These are phyloP conservation scores for Intellagama lesueurii DNA, from an alignment of 2,797 vertebrate species.

Conservation along the genomic window DNA sequence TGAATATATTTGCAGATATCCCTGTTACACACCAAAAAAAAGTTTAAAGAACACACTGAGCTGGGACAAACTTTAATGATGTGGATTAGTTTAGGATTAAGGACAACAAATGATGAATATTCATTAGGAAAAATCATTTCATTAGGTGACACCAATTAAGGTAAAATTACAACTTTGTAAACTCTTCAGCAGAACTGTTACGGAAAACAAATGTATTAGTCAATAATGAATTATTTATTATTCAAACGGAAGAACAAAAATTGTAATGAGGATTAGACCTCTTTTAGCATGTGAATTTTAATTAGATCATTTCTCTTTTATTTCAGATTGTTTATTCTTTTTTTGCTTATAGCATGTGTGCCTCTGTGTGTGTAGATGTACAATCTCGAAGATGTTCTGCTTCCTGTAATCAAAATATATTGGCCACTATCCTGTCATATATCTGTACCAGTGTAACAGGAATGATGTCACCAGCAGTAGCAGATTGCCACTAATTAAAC, in stretches of 20 bases:
- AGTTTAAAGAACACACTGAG: slow-evolving; percentile 11
- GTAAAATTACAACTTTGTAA: slow-evolving; percentile 29
- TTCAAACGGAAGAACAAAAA: neutral
- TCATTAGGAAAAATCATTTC: neutral
- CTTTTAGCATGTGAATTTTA: slow-evolving; percentile 23
- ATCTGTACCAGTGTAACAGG: too few relatives aligned
- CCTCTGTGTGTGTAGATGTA: neutral
- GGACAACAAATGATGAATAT: slow-evolving; percentile 25
- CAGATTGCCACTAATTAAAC: too few relatives aligned
- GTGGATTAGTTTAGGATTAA: slow-evolving; percentile 40
- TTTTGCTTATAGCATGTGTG: neutral
- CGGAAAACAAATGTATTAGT: slow-evolving; percentile 19
- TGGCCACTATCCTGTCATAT: neutral
- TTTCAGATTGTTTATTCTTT: slow-evolving; percentile 9
- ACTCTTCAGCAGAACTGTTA: slow-evolving; percentile 13
- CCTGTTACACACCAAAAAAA: neutral
- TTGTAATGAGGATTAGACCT: neutral
- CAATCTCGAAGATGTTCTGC: neutral
- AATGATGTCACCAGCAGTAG: too few relatives aligned
- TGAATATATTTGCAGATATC: slow-evolving; percentile 8
- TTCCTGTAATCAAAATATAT: neutral
- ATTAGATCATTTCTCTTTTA: neutral
- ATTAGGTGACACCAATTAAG: slow-evolving; percentile 30
- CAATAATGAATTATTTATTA: slow-evolving; percentile 31
- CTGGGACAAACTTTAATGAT: slow-evolving; percentile 29